Evolutionary conservation across 2,888 invertebrate species (phyloP), one percentile per base, ranked within the genome.

Genomic region (Carcina quercana): DNA sequence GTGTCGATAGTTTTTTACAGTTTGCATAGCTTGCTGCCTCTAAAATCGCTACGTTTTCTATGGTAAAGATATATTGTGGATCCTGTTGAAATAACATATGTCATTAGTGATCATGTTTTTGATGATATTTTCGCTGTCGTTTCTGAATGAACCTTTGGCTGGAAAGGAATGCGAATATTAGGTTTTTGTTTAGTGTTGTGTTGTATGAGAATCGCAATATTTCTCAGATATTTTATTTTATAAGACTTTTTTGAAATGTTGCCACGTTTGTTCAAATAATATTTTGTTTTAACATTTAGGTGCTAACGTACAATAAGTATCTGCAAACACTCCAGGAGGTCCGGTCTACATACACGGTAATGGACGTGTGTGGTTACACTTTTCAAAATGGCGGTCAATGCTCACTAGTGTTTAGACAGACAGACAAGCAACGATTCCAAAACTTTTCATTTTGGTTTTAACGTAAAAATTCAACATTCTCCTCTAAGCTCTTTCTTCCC

Each of bases 71-170:
- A 50, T 63, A 70, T 63, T 57, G 74, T 53, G 59, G 47, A 59
- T 54, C 79, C 80, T 79, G 80, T 74, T 76, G 79, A 78, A 79
- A 80, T 78, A 64, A 78, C 66, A 82, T 64, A 78, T 57, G 65
- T 42, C 55, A 79, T 79, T 82, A 79, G 79, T 80, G 70, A 65
- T 53, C 59, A 41, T 57, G 20, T 26, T 33, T 38, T 37, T 44
- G 43, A 44, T 42, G 46, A 46, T 41, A 32, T 35, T 37, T 42
- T 44, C 42, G 43, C 42, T 30, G 36, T 45, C 66, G n/a, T n/a
- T n/a, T n/a, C n/a, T n/a, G n/a, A n/a, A n/a, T n/a, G 66, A 61
- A 72, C 67, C 64, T 67, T 40, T 37, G 28, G 65, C 78, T 76
- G 78, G 25, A 76, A 78, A 32, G 41, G 36, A 71, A 62, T 1